Base-by-base conservation (phyloP, 2,113 vertebrate genomes). In the Dasyornis broadbenti region DNA sequence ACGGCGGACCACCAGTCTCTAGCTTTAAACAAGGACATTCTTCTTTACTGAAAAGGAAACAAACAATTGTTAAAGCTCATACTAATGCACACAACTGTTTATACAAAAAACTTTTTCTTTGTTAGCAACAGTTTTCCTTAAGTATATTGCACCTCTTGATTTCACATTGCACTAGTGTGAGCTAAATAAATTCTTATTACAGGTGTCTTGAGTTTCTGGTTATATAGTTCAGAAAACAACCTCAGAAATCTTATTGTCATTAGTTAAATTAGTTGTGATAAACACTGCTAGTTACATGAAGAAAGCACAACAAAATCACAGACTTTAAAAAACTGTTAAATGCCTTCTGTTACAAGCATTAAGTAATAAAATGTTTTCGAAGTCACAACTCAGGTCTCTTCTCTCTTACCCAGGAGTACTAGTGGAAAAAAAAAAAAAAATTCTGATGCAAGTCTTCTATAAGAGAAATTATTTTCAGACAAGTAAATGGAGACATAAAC, bases 21-120 rank as follows among this genome's bases (percentile, higher is more conserved):
- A 20, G 99, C 99, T 98, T 99, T 99, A 98, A 99, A 99, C 91
- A 99, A 97, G 22, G 99, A 99, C 99, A 99, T 99, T 92, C 89
- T 97, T 90, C 92, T 92, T 97, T 96, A 98, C 93, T 94, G 93
- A 81, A 97, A 97, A 80, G 42, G 57, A 95, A 95, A 35, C 22
- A 63, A 53, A 72, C 3, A 5, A 37, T 7, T n/a, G 11, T 76
- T 56, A 40, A 84, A 73, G 54, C 10, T 4, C 49, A n/a, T 60
- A 61, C 13, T 17, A 70, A 60, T 13, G 63, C 5, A 83, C 1
- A 19, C 6, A 70, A 81, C 4, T 49, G 16, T 45, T 77, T 24
- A 63, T 14, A 88, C 2, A 80, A 79, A 64, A 42, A 59, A 24
- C 2, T 4, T 47, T 7, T 44, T 9, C 11, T 68, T 50, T 52